Percentiles rank a stretch among this genome's conserved stretches.
Evolutionary conservation across 1,140 invertebrate genomes (phyloP).

Genomic region (Aphelinus certus): DNA sequence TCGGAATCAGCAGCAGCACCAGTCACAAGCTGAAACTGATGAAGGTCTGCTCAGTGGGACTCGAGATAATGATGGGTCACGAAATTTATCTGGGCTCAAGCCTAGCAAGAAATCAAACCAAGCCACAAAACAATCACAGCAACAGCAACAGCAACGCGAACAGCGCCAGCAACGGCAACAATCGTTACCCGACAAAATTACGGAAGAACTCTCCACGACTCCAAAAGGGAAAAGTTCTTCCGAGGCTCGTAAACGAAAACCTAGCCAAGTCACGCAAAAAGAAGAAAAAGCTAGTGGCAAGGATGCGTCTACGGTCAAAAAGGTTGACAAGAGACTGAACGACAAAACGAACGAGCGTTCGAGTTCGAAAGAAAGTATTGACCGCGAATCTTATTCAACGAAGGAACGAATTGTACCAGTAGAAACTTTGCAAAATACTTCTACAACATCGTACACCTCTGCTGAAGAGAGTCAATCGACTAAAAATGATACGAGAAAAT

Average conservation of each 20-base stretch:
- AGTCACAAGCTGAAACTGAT: slow-evolving; percentile 65
- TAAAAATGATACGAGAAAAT: slow-evolving; percentile 52
- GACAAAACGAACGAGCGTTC: slow-evolving; percentile 48
- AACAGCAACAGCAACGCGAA: slow-evolving; percentile 43
- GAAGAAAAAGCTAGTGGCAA: slow-evolving; percentile 69
- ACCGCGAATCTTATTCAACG: not conserved
- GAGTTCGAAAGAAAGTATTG: slow-evolving; percentile 35
- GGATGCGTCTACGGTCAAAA: slow-evolving; percentile 73
- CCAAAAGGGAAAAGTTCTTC: slow-evolving; percentile 51
- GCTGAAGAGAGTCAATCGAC: slow-evolving; percentile 5
- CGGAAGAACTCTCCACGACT: slow-evolving; percentile 47
- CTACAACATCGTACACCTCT: not conserved
- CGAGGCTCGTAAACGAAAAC: slow-evolving; percentile 68
- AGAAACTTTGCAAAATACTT: slow-evolving; percentile 26
- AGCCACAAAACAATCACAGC: slow-evolving; percentile 39
- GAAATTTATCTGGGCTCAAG: slow-evolving; percentile 62
- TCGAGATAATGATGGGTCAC: slow-evolving; percentile 66
- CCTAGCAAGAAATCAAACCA: slow-evolving; percentile 55
- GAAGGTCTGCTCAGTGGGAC: slow-evolving; percentile 61
- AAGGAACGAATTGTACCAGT: slow-evolving; percentile 27
- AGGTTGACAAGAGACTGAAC: slow-evolving; percentile 74
- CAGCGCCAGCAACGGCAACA: slow-evolving; percentile 39
- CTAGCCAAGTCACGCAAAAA: slow-evolving; percentile 62
- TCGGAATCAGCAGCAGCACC: slow-evolving; percentile 67
- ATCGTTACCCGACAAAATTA: slow-evolving; percentile 49